Evolutionary conservation across 37 sponge, comb jelly and placozoan genomes (phyloP), one percentile per base, ranked within the genome.

Genomic region (Aphrocallistes beatrix): DNA sequence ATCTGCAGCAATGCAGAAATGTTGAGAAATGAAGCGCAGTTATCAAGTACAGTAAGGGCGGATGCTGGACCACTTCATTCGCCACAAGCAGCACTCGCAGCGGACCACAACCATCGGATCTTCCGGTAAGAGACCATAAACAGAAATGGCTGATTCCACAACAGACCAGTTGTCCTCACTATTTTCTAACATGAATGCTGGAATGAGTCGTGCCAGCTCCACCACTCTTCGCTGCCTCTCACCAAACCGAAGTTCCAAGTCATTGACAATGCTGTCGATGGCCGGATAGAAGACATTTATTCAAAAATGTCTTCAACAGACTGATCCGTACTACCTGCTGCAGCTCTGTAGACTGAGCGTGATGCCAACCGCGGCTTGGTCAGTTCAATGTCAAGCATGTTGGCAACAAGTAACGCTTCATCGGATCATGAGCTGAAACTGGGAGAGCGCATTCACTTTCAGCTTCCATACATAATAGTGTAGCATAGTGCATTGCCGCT

Each of bases 1-100:
- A 37, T 37, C 30, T 51, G 51, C 69, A 85, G 85, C 38, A 85
- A 45, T 60, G 75, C 75, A 60, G 75, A 60, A 60, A 60, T 60
- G 75, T 60, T 60, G n/a, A 30, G 75, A 60, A 60, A 60, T 60
- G 75, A 60, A 25, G 75, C 75, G 75, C 32, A 60, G 75, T 30
- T 60, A 60, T 21, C 75, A 60, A 60, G 75, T 60, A 30, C n/a
- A 60, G 75, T 30, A 60, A 60, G 75, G 75, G 75, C 75, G 34
- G 75, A 60, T 60, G 10, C 13, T 60, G 75, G 75, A 60, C 75
- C 85, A 85, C 37, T 85, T 34, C 37, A 19, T 19, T 51, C 36
- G 38, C 85, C 85, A 85, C 37, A 51, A 34, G 50, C 51, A 25
- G 37, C 37, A 37, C 38, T 85, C 75, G 17, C 85, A 36, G 75